Base-by-base conservation (phyloP, 1,140 invertebrate species). In the Samia ricini region DNA sequence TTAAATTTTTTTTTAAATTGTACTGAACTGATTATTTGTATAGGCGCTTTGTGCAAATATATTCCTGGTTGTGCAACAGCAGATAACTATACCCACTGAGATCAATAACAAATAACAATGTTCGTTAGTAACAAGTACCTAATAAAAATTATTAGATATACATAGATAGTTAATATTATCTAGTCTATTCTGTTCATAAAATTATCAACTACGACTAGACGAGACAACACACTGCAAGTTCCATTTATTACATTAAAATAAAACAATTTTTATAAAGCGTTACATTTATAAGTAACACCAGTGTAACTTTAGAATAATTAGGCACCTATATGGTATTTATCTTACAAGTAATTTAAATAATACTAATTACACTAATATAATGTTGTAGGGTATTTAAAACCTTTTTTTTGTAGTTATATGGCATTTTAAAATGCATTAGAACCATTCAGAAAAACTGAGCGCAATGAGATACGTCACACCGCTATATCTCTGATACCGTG, bases 11-110 rank as follows among this genome's bases (percentile, higher is more conserved):
- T 42, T 42, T 4, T 12, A 36, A 8, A 42, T 42, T 42, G n/a
- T 15, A 15, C 0, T 42, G n/a, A 42, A 3, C 7, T 42, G 33
- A 62, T 55, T 59, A 50, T 50, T 64, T 50, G 56, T 42, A 20
- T 18, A 49, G 56, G 36, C 58, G 56, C 33, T 60, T 65, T 65
- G 63, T 65, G 63, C 63, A 50, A 49, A 49, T 19, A 56, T 56
- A 51, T 57, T 24, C 33, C 33, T 42, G 49, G 60, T 64, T 65
- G 63, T 65, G 63, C 63, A 60, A 22, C 24, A 51, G 24, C 26
- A 58, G 52, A 22, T 23, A 52, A 21, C 1, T 23, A 0, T 23
- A 15, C 22, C 10, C 52, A 55, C 20, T 55, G 52, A 55, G 22
- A 55, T 23, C 50, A 52, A 52, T 22, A 24, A 52, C 7, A 52